Evolutionary conservation across 2,888 invertebrate genomes (phyloP), one percentile per base, ranked within the genome.

Genomic region (Diaphora mendica): DNA sequence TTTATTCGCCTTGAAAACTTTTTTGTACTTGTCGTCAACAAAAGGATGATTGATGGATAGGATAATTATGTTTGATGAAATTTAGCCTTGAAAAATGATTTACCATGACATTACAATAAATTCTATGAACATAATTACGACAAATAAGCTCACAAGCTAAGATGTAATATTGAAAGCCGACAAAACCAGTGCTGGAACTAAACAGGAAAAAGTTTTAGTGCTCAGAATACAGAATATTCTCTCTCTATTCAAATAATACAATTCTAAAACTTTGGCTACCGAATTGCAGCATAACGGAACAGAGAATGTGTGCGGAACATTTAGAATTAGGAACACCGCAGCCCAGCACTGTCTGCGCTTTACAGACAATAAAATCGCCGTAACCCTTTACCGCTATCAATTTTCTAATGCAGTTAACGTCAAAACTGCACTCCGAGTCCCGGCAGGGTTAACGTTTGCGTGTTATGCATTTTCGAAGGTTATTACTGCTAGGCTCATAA

Each of bases 351-450:
- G 68, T 73, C 74, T 76, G 77, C 74, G 73, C 73, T 78, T 73
- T 71, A 69, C 75, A 70, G 82, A 85, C 85, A 88, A 86, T 91
- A 91, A 89, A 89, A 89, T 84, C 81, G 85, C 80, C 83, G 83
- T 87, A 90, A 89, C 88, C 87, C 88, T 86, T 87, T 78, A 75
- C 81, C 78, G 87, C 89, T 87, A 92, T 92, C 90, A 91, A 90
- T 91, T 89, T 84, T 86, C 83, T 86, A 86, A 86, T 87, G 89
- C 89, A 90, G 90, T 92, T 89, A 91, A 90, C 85, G 92, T 91
- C 91, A 89, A 78, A 82, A 85, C 79, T 87, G 86, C 85, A 85
- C 81, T 83, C 83, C 76, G 82, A 39, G 59, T 69, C 42, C 78
- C 75, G 73, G 79, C 77, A 79, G 80, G 78, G 74, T 79, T 70